phyloP scores from a whole-genome alignment of 2,888 invertebrate genomes.

The Ariolimax columbianus region DNA sequence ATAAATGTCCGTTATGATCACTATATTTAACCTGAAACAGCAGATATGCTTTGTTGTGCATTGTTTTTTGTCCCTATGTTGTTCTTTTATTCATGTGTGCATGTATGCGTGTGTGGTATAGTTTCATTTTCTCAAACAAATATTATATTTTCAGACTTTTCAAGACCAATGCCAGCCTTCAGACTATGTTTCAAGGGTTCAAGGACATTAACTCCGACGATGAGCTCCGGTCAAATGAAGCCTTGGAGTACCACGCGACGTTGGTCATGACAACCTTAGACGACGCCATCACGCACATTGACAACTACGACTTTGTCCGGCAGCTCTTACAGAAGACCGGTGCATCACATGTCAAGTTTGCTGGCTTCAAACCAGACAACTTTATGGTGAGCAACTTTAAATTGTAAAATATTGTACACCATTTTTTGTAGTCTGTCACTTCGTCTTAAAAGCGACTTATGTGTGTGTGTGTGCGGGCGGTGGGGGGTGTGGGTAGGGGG shows the following conservation, averaged over 20 bases:
- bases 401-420: too few relatives aligned
- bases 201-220: slow-evolving; percentile 88
- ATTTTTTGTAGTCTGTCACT: too few relatives aligned
- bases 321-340: slow-evolving; percentile 90
- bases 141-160: slow-evolving; percentile 85
- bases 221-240: slow-evolving; percentile 88
- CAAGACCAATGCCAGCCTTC: slow-evolving; percentile 89
- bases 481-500: too few relatives aligned
- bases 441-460: too few relatives aligned
- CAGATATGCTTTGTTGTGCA: too few relatives aligned
- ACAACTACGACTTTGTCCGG: slow-evolving; percentile 91
- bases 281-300: slow-evolving; percentile 91
- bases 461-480: too few relatives aligned
- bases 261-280: slow-evolving; percentile 93
- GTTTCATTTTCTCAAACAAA: neutral
- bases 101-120: too few relatives aligned
- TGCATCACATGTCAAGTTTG: slow-evolving; percentile 89
- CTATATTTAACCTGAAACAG: too few relatives aligned
- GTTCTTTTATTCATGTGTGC: too few relatives aligned
- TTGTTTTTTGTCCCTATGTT: too few relatives aligned
- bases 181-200: slow-evolving; percentile 82
- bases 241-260: slow-evolving; percentile 90
- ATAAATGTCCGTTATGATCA: too few relatives aligned
- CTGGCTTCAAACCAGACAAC: slow-evolving; percentile 90
- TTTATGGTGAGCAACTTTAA: slow-evolving; percentile 88